Conservation (phyloP, 2,113 vertebrate species). For the Bucco capensis region DNA sequence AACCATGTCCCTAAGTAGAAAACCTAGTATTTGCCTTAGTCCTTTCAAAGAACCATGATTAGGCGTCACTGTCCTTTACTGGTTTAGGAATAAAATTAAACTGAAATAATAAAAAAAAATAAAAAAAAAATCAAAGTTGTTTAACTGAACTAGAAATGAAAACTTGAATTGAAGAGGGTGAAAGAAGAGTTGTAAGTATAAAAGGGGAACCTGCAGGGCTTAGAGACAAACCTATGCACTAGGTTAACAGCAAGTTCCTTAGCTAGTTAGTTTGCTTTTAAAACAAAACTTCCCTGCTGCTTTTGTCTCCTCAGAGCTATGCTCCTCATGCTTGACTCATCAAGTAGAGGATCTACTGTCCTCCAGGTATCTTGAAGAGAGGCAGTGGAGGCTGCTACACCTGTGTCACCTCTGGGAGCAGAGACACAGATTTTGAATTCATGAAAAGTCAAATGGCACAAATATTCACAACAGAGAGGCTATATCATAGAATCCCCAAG, state of each 20-base stretch:
- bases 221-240: fast-evolving
- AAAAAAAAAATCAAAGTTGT: not conserved
- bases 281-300: not conserved
- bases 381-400: not conserved
- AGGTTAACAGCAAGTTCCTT: not conserved
- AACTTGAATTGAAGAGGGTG: not conserved
- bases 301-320: not conserved
- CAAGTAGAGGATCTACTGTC: not conserved
- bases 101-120: too few relatives aligned
- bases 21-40: not conserved
- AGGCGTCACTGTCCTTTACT: not conserved
- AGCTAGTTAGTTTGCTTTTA: not conserved
- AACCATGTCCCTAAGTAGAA: too few relatives aligned
- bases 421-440: not conserved
- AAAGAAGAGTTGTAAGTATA: not conserved
- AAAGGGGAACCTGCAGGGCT: not conserved
- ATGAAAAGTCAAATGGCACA: not conserved
- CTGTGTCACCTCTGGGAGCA: not conserved
- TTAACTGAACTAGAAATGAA: not conserved
- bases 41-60: not conserved
- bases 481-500: too few relatives aligned
- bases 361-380: not conserved
- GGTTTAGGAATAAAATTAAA: not conserved
- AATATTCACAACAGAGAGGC: not conserved
- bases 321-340: fast-evolving